A percentile compares a stretch with the other conserved stretches of the same genome.
Evolutionary conservation across 2,113 vertebrate genomes (phyloP).

Genomic region (Rostratula benghalensis): DNA sequence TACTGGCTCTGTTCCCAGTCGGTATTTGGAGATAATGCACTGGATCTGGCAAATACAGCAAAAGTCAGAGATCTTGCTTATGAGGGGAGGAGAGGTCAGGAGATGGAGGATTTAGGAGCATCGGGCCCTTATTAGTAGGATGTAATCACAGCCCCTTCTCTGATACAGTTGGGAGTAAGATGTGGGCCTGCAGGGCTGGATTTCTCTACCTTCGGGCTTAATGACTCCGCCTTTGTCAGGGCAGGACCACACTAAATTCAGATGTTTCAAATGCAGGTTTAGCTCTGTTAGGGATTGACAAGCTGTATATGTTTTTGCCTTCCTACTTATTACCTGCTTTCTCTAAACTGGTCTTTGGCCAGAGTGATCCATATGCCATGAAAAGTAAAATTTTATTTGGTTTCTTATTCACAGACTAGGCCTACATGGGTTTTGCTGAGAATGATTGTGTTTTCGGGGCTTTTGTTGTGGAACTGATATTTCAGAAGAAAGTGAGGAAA

Average conservation of each 20-base stretch:
- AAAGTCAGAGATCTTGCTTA: neutral
- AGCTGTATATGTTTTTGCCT: neutral
- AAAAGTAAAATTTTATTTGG: neutral
- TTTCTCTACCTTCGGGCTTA: neutral
- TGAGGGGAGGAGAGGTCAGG: neutral
- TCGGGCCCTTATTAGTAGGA: neutral
- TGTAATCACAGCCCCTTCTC: neutral
- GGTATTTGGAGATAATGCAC: neutral
- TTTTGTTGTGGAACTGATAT: neutral
- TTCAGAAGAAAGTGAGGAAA: neutral
- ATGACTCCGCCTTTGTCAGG: neutral
- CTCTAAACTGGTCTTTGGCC: neutral
- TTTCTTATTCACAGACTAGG: neutral
- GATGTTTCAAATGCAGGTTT: neutral
- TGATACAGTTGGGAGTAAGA: neutral
- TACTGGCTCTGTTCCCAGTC: neutral
- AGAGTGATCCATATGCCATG: neutral
- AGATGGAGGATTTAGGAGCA: neutral
- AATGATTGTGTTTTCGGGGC: neutral
- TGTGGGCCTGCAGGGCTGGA: neutral
- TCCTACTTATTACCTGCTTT: neutral
- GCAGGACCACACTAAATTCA: neutral
- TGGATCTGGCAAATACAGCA: neutral
- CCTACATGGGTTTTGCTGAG: neutral
- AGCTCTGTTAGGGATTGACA: neutral